Evolutionary conservation across 2,888 invertebrate genomes (phyloP), one percentile per base, ranked within the genome.

Genomic region (Platynereis dumerilii): DNA sequence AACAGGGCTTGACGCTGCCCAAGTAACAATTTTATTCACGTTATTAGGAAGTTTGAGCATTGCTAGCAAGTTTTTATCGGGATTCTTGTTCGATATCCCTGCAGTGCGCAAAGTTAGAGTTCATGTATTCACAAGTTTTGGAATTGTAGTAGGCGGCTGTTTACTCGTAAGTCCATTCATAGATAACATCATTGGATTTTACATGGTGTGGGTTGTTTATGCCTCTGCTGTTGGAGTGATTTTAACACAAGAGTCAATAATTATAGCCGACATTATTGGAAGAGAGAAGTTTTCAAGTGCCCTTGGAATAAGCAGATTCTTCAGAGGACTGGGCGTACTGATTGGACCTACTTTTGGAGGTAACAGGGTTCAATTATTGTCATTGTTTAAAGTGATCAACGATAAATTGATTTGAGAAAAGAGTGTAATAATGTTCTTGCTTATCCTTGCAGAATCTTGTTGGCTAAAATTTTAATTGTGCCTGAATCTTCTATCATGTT

Each of bases 281-380:
- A 34, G 44, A 15, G 15, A 39, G 10, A 12, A 22, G 20, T 57
- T 39, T 39, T n/a, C 56, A 10, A 57, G 57, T 27, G 62, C 62
- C 15, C 28, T 62, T 15, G 62, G 62, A 17, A 17, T 62, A 1
- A 44, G 26, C 10, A 29, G 62, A 15, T 55, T 62, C 56, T 44
- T 27, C 48, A 22, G 45, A 26, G 62, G 62, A 2, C 2, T 62
- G 1, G 62, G 62, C 2, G 55, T 56, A 2, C 27, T 62, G 1
- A 17, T 56, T 10, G 62, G 56, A 17, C 62, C 62, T 7, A 56
- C 62, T 5, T 10, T 56, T 10, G 62, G 62, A 34, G 62, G 62
- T 62, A 56, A 22, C 45, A 5, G n/a, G 12, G 12, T 34, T 34
- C 12, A 34, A 7, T 34, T 34, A 34, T 5, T 34, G 34, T 34